Base-by-base conservation (phyloP, 2,888 invertebrate species). In the Mongoloraphidia duomilia region DNA sequence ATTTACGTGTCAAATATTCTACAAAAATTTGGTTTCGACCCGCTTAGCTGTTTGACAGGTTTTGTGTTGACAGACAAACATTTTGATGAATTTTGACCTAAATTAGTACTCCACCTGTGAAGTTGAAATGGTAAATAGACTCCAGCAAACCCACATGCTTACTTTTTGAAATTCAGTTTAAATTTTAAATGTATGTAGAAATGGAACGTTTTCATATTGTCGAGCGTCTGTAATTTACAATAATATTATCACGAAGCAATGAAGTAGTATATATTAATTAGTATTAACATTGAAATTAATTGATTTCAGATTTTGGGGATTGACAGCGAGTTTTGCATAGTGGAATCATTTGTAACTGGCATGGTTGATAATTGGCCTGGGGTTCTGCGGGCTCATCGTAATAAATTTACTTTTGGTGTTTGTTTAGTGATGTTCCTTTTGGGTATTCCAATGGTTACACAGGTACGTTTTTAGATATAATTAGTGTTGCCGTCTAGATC, bases 371-470 rank as follows among this genome's bases (percentile, higher is more conserved):
- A 75, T 57, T 77, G 76, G 76, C 73, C 77, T 3, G 69, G 71
- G 46, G 63, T 62, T 13, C 63, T 77, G 49, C 65, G 75, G 45
- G 74, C 75, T 12, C 73, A 81, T 59, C 67, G 84, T 47, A 77
- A 77, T 58, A 70, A 76, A 52, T 82, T 85, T 60, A 81, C 84
- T 8, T 73, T 76, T 9, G 63, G 65, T 51, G 84, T 93, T 47
- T 92, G 91, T 63, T 69, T 82, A 12, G 72, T 90, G 47, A 90
- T 92, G 45, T 85, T 89, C 64, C 65, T 90, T 11, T 80, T 85
- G 58, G 92, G 93, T 17, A 70, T 94, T 57, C 92, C 93, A 9
- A 88, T 91, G 70, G 80, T 93, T 44, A 81, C 89, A 58, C 84
- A 90, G 70, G 84, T 84, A 65, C 65, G 66, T 59, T 46, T 46